phyloP scores from a whole-genome alignment of 2,888 invertebrate genomes.

The Drosophila meridiana region DNA sequence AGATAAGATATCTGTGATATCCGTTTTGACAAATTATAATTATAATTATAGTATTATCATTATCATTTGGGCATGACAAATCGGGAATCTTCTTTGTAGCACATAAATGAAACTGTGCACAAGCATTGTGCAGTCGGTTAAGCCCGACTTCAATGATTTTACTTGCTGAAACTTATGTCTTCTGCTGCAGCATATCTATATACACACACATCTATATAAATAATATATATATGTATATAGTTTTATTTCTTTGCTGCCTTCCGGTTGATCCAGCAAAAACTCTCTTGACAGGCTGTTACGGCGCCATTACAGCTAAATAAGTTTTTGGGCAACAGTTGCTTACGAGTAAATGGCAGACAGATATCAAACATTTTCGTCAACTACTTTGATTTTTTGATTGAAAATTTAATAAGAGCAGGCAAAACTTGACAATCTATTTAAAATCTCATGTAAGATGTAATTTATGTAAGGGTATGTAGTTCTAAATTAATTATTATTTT shows the following conservation, averaged over 20 bases:
- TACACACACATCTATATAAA: background rate
- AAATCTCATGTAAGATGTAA: background rate
- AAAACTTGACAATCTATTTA: background rate
- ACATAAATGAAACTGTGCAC: background rate
- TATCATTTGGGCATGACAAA: background rate
- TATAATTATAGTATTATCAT: too few relatives aligned
- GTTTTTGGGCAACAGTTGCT: constrained; percentile 32
- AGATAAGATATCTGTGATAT: too few relatives aligned
- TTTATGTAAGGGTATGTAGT: background rate
- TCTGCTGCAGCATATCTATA: constrained; percentile 9
- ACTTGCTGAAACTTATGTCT: background rate
- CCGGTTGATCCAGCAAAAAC: constrained; percentile 12
- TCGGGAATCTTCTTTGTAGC: background rate
- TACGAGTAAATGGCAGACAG: background rate
- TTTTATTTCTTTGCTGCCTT: constrained; percentile 5
- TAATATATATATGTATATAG: constrained; percentile 13
- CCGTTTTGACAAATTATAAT: too few relatives aligned
- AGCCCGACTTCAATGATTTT: background rate
- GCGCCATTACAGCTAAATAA: constrained; percentile 11
- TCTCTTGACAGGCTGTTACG: constrained; percentile 39
- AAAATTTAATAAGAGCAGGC: background rate
- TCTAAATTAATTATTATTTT: too few relatives aligned
- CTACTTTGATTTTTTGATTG: background rate
- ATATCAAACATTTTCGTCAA: background rate
- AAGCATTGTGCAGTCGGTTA: background rate